Conservation (phyloP, 2,113 vertebrate species). For the Siniperca chuatsi region DNA sequence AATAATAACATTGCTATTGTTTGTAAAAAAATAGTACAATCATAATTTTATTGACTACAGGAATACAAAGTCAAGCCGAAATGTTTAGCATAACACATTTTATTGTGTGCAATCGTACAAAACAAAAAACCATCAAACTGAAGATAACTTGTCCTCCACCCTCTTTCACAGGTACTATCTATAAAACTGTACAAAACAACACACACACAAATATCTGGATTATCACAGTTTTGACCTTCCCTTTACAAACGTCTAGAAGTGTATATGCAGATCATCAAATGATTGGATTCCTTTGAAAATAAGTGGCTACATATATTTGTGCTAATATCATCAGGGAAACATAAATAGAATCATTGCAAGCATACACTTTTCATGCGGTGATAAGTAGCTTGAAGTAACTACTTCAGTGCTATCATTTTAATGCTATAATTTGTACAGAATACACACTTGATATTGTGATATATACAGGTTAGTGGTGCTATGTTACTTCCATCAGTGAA, state of each 20-base stretch:
- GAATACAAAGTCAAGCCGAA: background rate
- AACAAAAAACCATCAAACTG: slow-evolving; percentile 20
- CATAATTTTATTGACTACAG: background rate
- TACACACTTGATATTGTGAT: background rate
- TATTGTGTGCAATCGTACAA: slow-evolving; percentile 59
- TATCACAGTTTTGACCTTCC: slow-evolving; percentile 44
- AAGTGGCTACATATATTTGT: slow-evolving; percentile 7
- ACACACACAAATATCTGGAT: slow-evolving; percentile 30
- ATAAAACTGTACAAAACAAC: slow-evolving; percentile 74
- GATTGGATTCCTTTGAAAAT: slow-evolving; percentile 38
- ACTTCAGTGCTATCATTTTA: background rate
- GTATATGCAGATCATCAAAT: slow-evolving; percentile 24
- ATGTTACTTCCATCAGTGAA: background rate
- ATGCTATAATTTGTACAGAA: slow-evolving; percentile 17
- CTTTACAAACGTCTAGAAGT: slow-evolving; percentile 4
- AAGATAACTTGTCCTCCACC: background rate
- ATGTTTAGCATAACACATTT: slow-evolving; percentile 33
- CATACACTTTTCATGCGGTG: background rate
- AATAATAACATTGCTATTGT: background rate
- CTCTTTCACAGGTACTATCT: slow-evolving; percentile 3
- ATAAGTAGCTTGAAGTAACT: background rate
- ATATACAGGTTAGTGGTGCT: slow-evolving; percentile 24
- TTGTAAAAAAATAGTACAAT: background rate
- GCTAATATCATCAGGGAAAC: slow-evolving; percentile 17
- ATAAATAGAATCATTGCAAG: slow-evolving; percentile 47